Evolutionary conservation across 2,113 vertebrate species (phyloP), one percentile per base, ranked within the genome.

Genomic region (Heteronetta atricapilla): DNA sequence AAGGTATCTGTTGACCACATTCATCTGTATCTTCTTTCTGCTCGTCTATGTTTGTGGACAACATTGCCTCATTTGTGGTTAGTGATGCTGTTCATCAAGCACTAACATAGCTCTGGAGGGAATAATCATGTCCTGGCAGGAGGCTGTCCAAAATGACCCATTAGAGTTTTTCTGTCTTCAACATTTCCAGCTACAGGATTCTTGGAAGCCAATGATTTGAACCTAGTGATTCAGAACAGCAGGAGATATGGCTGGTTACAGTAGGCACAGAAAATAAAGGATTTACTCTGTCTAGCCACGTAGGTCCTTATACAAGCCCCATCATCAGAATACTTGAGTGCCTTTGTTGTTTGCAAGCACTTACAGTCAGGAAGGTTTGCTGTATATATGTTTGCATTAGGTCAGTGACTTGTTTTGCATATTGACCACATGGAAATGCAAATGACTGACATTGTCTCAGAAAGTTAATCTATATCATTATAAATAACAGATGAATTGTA

Each of bases 171-270:
- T 87, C 66, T 80, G 68, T 80, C 82, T 88, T 85, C 68, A 80
- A 1, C 59, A 42, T 70, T 84, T 82, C 58, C 83, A 93, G 0
- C 83, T 59, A 76, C 48, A 82, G 70, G 74, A 73, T 82, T 73
- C 88, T 87, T 95, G 66, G 88, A 96, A 66, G 66, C 48, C 86
- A 66, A 16, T 84, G 66, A 93, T 92, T 90, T 94, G 64, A 95
- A 86, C 58, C 73, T 84, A 79, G 77, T 73, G 93, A 95, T 95
- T 95, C 90, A 92, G 80, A 96, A 84, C 94, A 95, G 93, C 90
- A 82, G 82, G 94, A 94, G 89, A 90, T n/a, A 78, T 0, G 13
- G 15, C 46, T 88, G 52, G 76, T 88, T 94, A 70, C 62, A 82
- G 80, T 36, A 92, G 59, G 73, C 72, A 72, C 26, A 86, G 69